These are phyloP conservation scores for Myotis daubentonii DNA, from an alignment of 2,797 vertebrate genomes.

Conservation along the genomic window DNA sequence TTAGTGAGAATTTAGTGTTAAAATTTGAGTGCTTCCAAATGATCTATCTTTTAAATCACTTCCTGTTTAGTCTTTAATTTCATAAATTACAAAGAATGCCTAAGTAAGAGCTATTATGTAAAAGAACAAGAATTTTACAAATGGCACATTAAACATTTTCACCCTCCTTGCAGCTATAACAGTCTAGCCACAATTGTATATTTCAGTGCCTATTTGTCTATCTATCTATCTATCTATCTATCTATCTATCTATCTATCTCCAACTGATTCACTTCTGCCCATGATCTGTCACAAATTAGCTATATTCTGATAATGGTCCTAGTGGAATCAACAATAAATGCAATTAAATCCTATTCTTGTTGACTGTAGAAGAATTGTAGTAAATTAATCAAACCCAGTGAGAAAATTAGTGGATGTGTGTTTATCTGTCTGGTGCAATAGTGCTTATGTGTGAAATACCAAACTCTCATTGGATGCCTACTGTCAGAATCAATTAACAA, in stretches of 20 bases:
- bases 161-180: background rate
- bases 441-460: conserved; percentile 81
- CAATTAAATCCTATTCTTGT: conserved; percentile 41
- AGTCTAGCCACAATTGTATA: background rate
- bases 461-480: conserved; percentile 77
- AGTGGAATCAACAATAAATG: conserved; percentile 18
- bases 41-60: background rate
- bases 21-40: conserved; percentile 15
- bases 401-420: conserved; percentile 78
- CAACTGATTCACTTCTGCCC: background rate
- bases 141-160: background rate
- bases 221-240: background rate
- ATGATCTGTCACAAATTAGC: background rate
- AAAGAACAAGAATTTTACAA: conserved; percentile 13
- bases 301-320: background rate
- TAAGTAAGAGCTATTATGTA: background rate
- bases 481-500: conserved; percentile 84
- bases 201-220: background rate
- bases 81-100: conserved; percentile 33
- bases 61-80: conserved; percentile 9
- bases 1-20: conserved; percentile 27
- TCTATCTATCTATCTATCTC: background rate
- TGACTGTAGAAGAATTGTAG: conserved; percentile 45
- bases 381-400: conserved; percentile 80
- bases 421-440: conserved; percentile 78